phyloP scores from a whole-genome alignment of 2,797 vertebrate genomes.

The Chelmon rostratus region DNA sequence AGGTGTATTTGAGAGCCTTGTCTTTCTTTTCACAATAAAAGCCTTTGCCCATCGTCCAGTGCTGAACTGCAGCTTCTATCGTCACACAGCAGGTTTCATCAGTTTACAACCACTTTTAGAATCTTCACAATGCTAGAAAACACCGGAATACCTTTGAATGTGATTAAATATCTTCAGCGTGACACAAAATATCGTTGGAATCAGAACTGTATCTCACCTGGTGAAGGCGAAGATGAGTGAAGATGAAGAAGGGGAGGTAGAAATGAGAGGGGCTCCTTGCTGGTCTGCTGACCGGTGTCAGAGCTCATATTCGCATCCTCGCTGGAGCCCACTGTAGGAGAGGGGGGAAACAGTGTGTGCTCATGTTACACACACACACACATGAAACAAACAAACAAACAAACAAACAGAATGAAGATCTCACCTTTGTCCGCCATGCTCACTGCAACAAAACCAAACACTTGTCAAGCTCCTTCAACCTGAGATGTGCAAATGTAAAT shows the following conservation, averaged over 20 bases:
- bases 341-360: not conserved
- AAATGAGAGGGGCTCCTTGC: slow-evolving; percentile 27
- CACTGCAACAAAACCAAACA: slow-evolving; percentile 33
- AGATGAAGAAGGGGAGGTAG: slow-evolving; percentile 30
- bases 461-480: slow-evolving; percentile 35
- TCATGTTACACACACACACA: slow-evolving; percentile 20
- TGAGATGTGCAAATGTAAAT: slow-evolving; percentile 70
- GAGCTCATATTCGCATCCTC: slow-evolving; percentile 37
- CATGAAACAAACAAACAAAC: not conserved
- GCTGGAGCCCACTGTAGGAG: slow-evolving; percentile 38
- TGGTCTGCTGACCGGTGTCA: slow-evolving; percentile 6
- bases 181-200: not conserved
- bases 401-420: not conserved
- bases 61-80: slow-evolving; percentile 13
- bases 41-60: not conserved
- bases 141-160: not conserved
- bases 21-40: slow-evolving; percentile 55
- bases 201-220: slow-evolving; percentile 45
- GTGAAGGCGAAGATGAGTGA: slow-evolving; percentile 10
- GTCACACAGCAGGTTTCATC: not conserved
- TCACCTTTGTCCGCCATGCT: slow-evolving; percentile 54
- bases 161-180: not conserved
- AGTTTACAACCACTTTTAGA: not conserved
- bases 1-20: slow-evolving; percentile 19
- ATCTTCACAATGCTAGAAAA: not conserved